Conservation (phyloP, 2,888 invertebrate genomes). For the Ornithoptera alexandrae region DNA sequence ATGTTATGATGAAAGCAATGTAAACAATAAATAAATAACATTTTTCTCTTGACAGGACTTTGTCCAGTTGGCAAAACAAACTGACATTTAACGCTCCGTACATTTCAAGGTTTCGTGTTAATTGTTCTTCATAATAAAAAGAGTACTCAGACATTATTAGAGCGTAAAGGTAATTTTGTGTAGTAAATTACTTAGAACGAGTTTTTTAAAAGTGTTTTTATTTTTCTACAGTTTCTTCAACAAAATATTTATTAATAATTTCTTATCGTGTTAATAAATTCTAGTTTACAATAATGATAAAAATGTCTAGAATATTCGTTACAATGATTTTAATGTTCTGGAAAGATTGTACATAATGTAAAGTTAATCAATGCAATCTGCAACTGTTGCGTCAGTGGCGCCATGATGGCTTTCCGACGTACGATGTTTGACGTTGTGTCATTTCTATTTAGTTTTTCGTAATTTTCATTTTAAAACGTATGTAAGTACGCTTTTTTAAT, state of each 20-base stretch:
- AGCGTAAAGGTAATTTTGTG: too few species aligned
- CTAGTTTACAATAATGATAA: too few species aligned
- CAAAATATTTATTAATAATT: too few species aligned
- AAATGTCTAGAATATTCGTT: too few species aligned
- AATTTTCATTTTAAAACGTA: constrained; percentile 13
- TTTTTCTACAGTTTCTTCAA: too few species aligned
- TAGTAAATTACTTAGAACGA: too few species aligned
- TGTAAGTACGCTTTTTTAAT: background rate
- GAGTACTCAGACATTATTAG: too few species aligned
- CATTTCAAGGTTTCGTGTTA: constrained; percentile 24
- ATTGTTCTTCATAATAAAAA: too few species aligned
- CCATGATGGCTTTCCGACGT: constrained; percentile 20
- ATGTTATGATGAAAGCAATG: constrained; percentile 46
- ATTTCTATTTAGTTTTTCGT: constrained; percentile 10
- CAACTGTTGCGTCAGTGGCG: constrained; percentile 21
- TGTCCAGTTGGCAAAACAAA: constrained; percentile 79
- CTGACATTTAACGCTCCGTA: constrained; percentile 23
- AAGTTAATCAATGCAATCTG: background rate
- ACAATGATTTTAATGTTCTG: too few species aligned
- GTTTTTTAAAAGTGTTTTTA: too few species aligned
- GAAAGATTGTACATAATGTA: background rate
- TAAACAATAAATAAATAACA: constrained; percentile 73
- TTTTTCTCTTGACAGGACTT: constrained; percentile 72
- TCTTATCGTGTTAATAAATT: too few species aligned
- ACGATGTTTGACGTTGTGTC: constrained; percentile 24